A percentile compares a stretch with the other conserved stretches of the same genome.
Evolutionary conservation across 2,797 vertebrate genomes (phyloP).

Genomic region (Phoebastria nigripes): DNA sequence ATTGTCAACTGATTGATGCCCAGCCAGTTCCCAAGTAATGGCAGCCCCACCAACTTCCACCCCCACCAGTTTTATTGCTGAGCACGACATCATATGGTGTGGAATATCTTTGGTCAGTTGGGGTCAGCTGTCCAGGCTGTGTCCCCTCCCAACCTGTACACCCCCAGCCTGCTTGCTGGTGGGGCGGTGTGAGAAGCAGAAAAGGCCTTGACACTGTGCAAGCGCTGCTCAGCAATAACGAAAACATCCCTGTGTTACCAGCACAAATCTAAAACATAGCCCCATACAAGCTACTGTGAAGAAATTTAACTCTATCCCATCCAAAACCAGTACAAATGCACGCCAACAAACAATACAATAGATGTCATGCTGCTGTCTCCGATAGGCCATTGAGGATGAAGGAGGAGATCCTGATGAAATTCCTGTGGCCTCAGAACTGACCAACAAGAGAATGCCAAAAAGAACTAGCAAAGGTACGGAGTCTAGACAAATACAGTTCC

Average conservation of each 20-base stretch:
- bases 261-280: not conserved
- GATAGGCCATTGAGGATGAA: conserved; percentile 93
- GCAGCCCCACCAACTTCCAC: not conserved
- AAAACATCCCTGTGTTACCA: not conserved
- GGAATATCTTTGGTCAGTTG: not conserved
- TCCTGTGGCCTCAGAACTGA: conserved; percentile 79
- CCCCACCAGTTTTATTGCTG: not conserved
- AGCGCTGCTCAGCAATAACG: not conserved
- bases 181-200: not conserved
- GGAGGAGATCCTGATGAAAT: conserved; percentile 96
- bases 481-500: not conserved
- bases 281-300: not conserved
- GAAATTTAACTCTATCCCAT: not conserved
- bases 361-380: not conserved
- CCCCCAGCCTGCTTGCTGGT: not conserved
- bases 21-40: no score
- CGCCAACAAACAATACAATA: not conserved
- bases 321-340: not conserved
- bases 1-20: accelerated
- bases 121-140: not conserved
- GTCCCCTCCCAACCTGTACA: not conserved
- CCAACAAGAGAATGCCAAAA: conserved; percentile 82
- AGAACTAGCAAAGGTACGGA: conserved; percentile 84
- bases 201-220: not conserved
- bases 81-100: accelerated